phyloP scores from a whole-genome alignment of 1,140 invertebrate species.

The Drosophila orosa region DNA sequence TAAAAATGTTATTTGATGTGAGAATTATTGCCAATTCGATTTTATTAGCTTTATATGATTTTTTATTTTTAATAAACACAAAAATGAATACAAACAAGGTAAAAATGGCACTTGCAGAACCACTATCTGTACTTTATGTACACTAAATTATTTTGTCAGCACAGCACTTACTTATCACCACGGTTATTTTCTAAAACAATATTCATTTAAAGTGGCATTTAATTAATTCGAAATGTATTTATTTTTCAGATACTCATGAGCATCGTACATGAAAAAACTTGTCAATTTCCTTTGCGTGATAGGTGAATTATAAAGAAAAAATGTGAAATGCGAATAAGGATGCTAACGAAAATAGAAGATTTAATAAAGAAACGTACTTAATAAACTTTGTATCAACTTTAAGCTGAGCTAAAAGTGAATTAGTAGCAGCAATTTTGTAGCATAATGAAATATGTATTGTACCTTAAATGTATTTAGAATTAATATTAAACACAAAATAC shows the following conservation, averaged over 20 bases:
- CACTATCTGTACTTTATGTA: background rate
- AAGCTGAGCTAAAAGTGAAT: conserved; percentile 78
- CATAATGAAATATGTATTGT: conserved; percentile 81
- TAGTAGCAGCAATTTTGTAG: conserved; percentile 80
- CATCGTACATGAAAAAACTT: conserved; percentile 84
- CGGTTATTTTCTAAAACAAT: background rate
- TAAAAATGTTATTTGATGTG: no score
- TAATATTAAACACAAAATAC: conserved; percentile 75
- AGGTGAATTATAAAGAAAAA: conserved; percentile 80
- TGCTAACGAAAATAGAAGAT: conserved; percentile 42
- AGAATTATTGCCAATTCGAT: background rate
- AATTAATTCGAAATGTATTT: conserved; percentile 3
- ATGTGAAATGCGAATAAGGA: conserved; percentile 43
- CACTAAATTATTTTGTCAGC: background rate
- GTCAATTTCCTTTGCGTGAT: conserved; percentile 84
- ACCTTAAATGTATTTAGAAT: conserved; percentile 79
- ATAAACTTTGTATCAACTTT: conserved; percentile 80
- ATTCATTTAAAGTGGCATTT: background rate
- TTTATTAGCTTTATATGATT: no score
- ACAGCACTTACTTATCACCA: background rate
- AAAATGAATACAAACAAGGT: background rate
- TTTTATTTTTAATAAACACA: background rate
- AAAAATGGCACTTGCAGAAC: no score
- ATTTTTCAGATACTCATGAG: conserved; percentile 83
- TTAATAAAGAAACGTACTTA: conserved; percentile 64